Percentiles rank a stretch among this genome's conserved stretches.
Conservation (phyloP, 1,140 invertebrate genomes). For the Fopius arisanus region DNA sequence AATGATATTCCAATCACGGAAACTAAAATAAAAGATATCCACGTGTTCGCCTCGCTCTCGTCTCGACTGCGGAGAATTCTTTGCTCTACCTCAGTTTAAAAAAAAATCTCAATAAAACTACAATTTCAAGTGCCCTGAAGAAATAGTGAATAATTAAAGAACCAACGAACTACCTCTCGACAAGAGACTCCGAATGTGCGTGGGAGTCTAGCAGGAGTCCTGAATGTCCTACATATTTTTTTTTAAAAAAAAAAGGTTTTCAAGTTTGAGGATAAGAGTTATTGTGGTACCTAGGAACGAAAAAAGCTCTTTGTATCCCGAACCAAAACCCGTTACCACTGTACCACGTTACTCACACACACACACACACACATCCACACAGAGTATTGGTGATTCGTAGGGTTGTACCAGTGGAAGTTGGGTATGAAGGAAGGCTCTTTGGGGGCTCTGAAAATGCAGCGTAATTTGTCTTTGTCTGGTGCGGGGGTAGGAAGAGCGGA, state of each 20-base stretch:
- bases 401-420: conserved; percentile 34
- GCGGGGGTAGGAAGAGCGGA: conserved; percentile 36
- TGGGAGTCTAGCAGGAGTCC: conserved; percentile 52
- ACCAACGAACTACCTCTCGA: background rate
- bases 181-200: conserved; percentile 43
- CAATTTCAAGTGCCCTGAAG: background rate
- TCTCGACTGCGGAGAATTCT: too few relatives aligned
- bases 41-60: too few relatives aligned
- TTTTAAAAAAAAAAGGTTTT: background rate
- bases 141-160: background rate
- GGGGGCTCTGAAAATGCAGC: conserved; percentile 64
- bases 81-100: too few relatives aligned
- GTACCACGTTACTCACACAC: too few relatives aligned
- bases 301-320: conserved; percentile 19
- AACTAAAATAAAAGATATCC: too few relatives aligned
- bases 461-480: conserved; percentile 66
- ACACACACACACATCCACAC: background rate
- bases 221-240: conserved; percentile 55
- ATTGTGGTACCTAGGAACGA: conserved; percentile 24
- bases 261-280: conserved; percentile 31
- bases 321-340: background rate
- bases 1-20: too few relatives aligned
- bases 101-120: too few relatives aligned
- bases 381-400: conserved; percentile 26
- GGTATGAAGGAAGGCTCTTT: conserved; percentile 49